Base-by-base conservation (phyloP, 53 echinoderm and acorn worm genomes). In the Zoroaster sp. region DNA sequence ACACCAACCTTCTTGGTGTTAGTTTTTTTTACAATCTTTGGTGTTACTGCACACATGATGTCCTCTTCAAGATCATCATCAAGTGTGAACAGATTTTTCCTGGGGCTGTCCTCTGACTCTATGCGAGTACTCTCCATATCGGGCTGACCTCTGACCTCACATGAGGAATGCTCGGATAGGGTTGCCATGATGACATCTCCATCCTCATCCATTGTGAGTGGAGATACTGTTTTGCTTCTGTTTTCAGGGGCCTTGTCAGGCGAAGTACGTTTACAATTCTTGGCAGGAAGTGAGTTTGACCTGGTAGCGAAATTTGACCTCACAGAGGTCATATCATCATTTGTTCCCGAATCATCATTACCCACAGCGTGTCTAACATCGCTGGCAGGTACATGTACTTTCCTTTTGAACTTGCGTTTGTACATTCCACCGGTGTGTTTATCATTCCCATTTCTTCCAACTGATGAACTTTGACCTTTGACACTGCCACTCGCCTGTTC, bases 121-220 rank as follows among this genome's bases (percentile, higher is more conserved):
- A 85, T 69, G 85, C 85, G 85, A 2, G 85, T 83, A 69, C 83
- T 83, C 47, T 83, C 83, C 83, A 83, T 32, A 34, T 47, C n/a
- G 3, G 52, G 32, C 13, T 20, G 66, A 67, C 77, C 88, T 55
- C 63, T 36, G 53, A 51, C 45, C 25, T 43, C 37, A 23, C 21
- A 39, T 17, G 73, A 42, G 28, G 90, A 72, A 44, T 89, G 49
- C 77, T 87, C 77, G 68, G 91, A 87, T 38, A 87, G 78, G 20
- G 87, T 78, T 59, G 91, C 91, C 91, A 91, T 91, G 52, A 91
- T 79, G 15, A 87, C 72, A 78, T 91, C 87, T 21, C 78, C 91
- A 86, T 91, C 86, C 36, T 90, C 83, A 42, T 90, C 90, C 14
- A 5, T 52, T 0, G 13, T 21, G 15, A 54, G 36, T 63, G 35